Percentiles rank a stretch among this genome's conserved stretches.
Conservation (phyloP, 2,113 vertebrate species). For the Nasalis larvatus region DNA sequence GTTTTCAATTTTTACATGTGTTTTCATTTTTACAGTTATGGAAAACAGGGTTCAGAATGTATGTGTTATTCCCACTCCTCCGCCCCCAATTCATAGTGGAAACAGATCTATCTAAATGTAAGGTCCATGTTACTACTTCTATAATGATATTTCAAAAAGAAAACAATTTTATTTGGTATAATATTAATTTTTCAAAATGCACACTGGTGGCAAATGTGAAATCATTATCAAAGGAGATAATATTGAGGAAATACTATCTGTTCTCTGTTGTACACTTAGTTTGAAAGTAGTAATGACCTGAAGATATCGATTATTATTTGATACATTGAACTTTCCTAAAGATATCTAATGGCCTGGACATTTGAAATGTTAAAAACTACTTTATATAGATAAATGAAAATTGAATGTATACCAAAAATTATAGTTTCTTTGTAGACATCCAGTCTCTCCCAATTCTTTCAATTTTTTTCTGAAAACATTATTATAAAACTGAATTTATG, state of each 20-base stretch:
- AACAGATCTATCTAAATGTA: neutral
- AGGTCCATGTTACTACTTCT: neutral
- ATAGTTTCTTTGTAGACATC: neutral
- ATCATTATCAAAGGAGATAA: neutral
- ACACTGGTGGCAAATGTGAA: neutral
- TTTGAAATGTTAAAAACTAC: neutral
- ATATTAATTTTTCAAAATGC: neutral
- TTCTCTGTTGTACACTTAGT: neutral
- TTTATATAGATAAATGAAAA: neutral
- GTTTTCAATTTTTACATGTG: neutral
- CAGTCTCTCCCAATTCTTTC: neutral
- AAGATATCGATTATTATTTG: neutral
- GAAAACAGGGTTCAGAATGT: neutral
- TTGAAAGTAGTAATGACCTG: neutral
- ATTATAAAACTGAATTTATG: constrained; percentile 7
- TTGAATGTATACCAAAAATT: neutral
- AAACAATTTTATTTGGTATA: neutral
- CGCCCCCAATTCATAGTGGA: neutral
- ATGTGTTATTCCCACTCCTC: neutral
- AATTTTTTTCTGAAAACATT: neutral
- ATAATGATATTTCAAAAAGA: neutral
- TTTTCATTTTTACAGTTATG: neutral
- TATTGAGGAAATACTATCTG: neutral
- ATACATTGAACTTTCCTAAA: neutral
- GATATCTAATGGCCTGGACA: neutral